These are phyloP conservation scores for Apostichopus parvimensis DNA, from an alignment of 35 echinoderm and acorn worm species.

Conservation along the genomic window DNA sequence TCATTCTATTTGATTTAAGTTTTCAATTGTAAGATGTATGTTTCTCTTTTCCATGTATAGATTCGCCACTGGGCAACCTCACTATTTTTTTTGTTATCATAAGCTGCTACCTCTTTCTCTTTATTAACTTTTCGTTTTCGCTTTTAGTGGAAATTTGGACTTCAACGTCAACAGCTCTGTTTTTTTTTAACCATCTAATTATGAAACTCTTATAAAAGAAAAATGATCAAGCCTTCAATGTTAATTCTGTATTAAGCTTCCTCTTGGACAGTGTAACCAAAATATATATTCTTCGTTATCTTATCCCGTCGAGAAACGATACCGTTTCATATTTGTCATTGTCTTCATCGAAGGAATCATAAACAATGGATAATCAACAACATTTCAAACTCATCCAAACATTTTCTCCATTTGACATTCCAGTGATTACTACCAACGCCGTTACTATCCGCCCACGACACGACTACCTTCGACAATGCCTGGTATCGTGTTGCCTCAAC, in stretches of 20 bases:
- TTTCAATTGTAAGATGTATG: not conserved
- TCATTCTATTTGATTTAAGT: not conserved
- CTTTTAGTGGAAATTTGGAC: slow-evolving; percentile 45
- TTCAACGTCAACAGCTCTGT: slow-evolving; percentile 38
- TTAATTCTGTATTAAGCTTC: too few species aligned
- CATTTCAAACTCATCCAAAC: not conserved
- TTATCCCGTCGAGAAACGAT: not conserved
- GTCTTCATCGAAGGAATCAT: not conserved
- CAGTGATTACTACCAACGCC: slow-evolving; percentile 43
- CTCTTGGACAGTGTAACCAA: too few species aligned
- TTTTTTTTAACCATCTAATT: not conserved
- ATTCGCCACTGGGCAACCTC: not conserved
- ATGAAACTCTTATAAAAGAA: not conserved
- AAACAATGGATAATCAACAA: too few species aligned
- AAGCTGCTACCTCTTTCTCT: slow-evolving; percentile 37
- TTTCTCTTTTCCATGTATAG: not conserved
- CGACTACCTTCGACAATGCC: slow-evolving; percentile 9
- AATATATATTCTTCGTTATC: not conserved
- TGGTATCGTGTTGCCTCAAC: slow-evolving; percentile 8
- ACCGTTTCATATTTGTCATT: not conserved
- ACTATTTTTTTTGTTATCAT: slow-evolving; percentile 44
- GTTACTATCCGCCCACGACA: slow-evolving; percentile 2
- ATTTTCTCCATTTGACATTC: not conserved
- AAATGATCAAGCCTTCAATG: not conserved
- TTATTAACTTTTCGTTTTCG: slow-evolving; percentile 48